Evolutionary conservation across 2,888 invertebrate species (phyloP), one percentile per base, ranked within the genome.

Genomic region (Parascotia fuliginaria): DNA sequence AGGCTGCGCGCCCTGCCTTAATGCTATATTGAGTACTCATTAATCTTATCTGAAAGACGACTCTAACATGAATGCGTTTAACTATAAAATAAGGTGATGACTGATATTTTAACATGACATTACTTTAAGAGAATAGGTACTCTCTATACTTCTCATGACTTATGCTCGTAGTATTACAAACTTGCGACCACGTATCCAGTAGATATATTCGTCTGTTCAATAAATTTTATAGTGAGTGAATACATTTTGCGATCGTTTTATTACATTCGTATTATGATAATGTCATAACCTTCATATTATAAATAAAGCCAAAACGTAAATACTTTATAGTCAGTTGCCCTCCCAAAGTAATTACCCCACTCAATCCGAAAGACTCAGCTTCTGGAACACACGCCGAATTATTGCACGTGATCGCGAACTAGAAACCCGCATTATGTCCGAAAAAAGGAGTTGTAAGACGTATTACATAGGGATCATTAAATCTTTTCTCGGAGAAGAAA

Each of bases 261-360:
- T 82, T 77, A 78, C 79, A 71, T 71, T 71, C 63, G 61, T 78
- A 80, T 83, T 79, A 83, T 73, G 73, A 77, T 84, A 82, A 81
- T 81, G 75, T 77, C 75, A 81, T 81, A 82, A 82, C 76, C 70
- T 75, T 64, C 57, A 65, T 55, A 70, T 60, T n/a, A 78, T 77
- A 81, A 81, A 81, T 84, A 81, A 79, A 78, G 76, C 69, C 65
- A 62, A 70, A 65, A 71, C 73, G 74, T 80, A 77, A 79, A 79
- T 73, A 64, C 84, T 85, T 81, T 83, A 85, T 74, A 61, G 64
- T 60, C 60, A 58, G 53, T 58, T 61, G 61, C 58, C 60, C 50
- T 53, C 56, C 55, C 40, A 55, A 54, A 67, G 71, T 60, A 66
- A 65, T 60, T 65, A 48, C 34, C 33, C 42, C 52, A 49, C 69